Base-by-base conservation (phyloP, 1,140 invertebrate species). In the Drosophila kurseongensis region DNA sequence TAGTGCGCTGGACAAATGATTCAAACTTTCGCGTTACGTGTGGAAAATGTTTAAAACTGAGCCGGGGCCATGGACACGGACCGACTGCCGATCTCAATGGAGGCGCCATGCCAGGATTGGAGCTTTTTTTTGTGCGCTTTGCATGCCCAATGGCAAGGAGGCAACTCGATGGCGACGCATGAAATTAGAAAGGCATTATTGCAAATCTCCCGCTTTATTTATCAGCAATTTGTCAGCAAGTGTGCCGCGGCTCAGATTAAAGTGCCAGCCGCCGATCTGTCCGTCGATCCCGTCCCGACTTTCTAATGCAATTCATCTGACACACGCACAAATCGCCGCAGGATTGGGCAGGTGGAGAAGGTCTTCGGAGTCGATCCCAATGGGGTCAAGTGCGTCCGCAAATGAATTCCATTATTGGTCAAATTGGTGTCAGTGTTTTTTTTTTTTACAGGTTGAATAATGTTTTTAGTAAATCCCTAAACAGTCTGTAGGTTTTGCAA, bases 111-210 rank as follows among this genome's bases (percentile, higher is more conserved):
- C 67, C 61, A 75, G 71, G 58, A 66, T 68, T 77, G 41, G 50
- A 55, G 61, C 9, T 50, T 52, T 42, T 63, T 60, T 54, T 67
- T 77, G 50, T 83, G 41, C 67, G 84, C 83, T 89, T 88, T 88
- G 83, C 84, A 88, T 89, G 84, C 74, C 56, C 75, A 72, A 78
- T 72, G 66, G 66, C 62, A 50, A 68, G 80, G 79, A 66, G 29
- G 29, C 56, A 42, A 44, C 32, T 38, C 48, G 29, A 57, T 67
- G 62, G 72, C 69, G 66, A 83, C 84, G 84, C 84, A 89, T 88
- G 84, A 88, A 88, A 88, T 88, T 88, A 90, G 84, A 88, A 88
- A 88, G 84, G 84, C 84, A 84, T 88, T 88, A 88, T 88, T 66
- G 77, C 85, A 88, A 88, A 88, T 84, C 74, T 90, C 74, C 74